Evolutionary conservation across 2,113 vertebrate species (phyloP), one percentile per base, ranked within the genome.

Genomic region (Micromys minutus): DNA sequence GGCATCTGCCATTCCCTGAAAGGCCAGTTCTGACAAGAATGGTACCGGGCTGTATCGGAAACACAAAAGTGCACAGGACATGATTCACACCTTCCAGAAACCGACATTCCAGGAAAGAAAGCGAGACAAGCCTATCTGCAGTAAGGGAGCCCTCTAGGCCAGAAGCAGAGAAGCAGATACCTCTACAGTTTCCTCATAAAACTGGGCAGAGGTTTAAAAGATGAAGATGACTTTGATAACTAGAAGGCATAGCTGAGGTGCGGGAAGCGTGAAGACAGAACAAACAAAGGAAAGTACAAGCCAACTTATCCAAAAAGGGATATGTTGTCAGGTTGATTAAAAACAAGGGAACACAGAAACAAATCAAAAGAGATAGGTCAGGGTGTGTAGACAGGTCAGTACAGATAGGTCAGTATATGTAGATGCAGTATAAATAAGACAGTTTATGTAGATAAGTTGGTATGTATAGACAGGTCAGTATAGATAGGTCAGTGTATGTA

Each of bases 31-130:
- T 36, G 10, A 95, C 91, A 95, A 89, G 94, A 95, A 80, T 22
- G 76, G 42, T 65, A 52, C n/a, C 0, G 47, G 86, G 87, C 69
- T 61, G 36, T 36, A 6, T 36, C 89, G 83, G 83, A 91, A 96
- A 94, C 67, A 74, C 19, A 72, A 67, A 74, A 57, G 57, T 2
- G 57, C 24, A 55, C 19, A 79, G 74, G 71, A 59, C 71, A 26
- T 96, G 96, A 97, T 76, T 95, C 95, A 96, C 52, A 59, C 63
- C 95, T 95, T 91, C 83, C 89, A 80, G 86, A 91, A 75, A 55
- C 36, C 31, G 21, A 52, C 13, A 57, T 83, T 94, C 77, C 87
- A 92, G 85, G 61, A 61, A 91, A 55, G 61, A 77, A 52, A 21
- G 42, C 2, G 47, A 34, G 63, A 31, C 31, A 52, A 86, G n/a